phyloP scores from a whole-genome alignment of 2,113 vertebrate species.

The Thunnus maccoyii region DNA sequence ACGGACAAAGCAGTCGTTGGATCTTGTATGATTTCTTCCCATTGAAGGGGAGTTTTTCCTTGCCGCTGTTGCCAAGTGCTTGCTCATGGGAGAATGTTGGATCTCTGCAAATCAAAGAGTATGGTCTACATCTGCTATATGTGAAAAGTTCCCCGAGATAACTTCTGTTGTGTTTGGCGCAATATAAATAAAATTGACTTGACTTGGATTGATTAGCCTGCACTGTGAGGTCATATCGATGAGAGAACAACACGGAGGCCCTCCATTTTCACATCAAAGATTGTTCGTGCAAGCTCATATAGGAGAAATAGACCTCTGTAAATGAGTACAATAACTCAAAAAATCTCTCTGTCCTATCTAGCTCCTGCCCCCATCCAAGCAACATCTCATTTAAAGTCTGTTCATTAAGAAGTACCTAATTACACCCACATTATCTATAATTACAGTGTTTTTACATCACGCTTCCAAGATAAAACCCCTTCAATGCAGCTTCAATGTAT shows the following conservation, averaged over 20 bases:
- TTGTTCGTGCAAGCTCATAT: neutral
- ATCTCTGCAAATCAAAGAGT: no score
- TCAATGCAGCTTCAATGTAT: slow-evolving; percentile 60
- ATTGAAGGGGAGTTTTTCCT: no score
- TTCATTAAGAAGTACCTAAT: slow-evolving; percentile 79
- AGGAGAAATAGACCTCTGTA: slow-evolving; percentile 4
- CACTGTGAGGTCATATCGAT: slow-evolving; percentile 50
- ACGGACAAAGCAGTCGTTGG: neutral
- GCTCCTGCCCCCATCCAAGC: slow-evolving; percentile 29
- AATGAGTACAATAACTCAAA: slow-evolving; percentile 40
- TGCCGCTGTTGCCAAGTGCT: no score
- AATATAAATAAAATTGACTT: no score
- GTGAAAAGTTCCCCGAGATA: no score
- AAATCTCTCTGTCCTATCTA: slow-evolving; percentile 17
- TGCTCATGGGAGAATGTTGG: no score
- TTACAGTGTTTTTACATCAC: slow-evolving; percentile 79
- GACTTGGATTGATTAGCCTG: slow-evolving; percentile 17
- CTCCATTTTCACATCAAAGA: slow-evolving; percentile 33
- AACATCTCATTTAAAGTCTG: slow-evolving; percentile 74
- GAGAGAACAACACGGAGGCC: slow-evolving; percentile 39
- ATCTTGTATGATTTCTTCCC: slow-evolving; percentile 6
- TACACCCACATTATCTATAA: slow-evolving; percentile 82
- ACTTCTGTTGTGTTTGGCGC: no score
- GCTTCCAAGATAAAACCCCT: slow-evolving; percentile 75
- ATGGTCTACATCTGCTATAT: no score